Percentiles rank a stretch among this genome's conserved stretches.
phyloP scores from a whole-genome alignment of 92 coral and sea anemone genomes.

The Isaurus tuberculatus region DNA sequence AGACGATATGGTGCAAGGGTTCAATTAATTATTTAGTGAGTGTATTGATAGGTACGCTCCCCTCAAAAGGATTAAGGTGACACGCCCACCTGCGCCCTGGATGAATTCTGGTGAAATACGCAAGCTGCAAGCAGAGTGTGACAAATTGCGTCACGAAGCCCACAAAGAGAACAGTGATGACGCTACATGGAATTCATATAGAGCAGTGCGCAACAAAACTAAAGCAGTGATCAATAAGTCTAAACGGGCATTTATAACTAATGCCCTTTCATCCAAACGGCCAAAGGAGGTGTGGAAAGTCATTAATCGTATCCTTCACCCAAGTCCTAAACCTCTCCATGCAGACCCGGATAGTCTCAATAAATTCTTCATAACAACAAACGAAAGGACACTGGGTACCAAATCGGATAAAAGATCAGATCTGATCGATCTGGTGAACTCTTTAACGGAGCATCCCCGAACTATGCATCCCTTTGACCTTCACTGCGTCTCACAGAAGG shows the following conservation, averaged over 20 bases:
- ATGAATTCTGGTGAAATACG: constrained; percentile 43
- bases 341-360: constrained; percentile 57
- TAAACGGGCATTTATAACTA: constrained; percentile 44
- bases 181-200: constrained; percentile 25
- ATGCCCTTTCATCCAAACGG: constrained; percentile 63
- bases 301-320: constrained; percentile 61
- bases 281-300: constrained; percentile 60
- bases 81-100: constrained; percentile 80
- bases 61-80: constrained; percentile 40
- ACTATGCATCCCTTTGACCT: constrained; percentile 28
- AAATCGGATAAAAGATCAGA: constrained; percentile 31
- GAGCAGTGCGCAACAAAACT: constrained; percentile 61
- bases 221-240: constrained; percentile 42
- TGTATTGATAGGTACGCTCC: constrained; percentile 72
- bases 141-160: constrained; percentile 46
- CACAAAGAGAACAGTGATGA: constrained; percentile 49
- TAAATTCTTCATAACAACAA: constrained; percentile 55
- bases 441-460: constrained; percentile 36
- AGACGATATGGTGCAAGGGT: constrained; percentile 53
- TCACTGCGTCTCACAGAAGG: constrained; percentile 20
- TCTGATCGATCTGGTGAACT: constrained; percentile 8
- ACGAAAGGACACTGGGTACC: constrained; percentile 53
- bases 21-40: constrained; percentile 46
- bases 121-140: constrained; percentile 49
- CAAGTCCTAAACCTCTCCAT: constrained; percentile 59